phyloP scores from a whole-genome alignment of 1,140 invertebrate genomes.

The Homarus americanus region DNA sequence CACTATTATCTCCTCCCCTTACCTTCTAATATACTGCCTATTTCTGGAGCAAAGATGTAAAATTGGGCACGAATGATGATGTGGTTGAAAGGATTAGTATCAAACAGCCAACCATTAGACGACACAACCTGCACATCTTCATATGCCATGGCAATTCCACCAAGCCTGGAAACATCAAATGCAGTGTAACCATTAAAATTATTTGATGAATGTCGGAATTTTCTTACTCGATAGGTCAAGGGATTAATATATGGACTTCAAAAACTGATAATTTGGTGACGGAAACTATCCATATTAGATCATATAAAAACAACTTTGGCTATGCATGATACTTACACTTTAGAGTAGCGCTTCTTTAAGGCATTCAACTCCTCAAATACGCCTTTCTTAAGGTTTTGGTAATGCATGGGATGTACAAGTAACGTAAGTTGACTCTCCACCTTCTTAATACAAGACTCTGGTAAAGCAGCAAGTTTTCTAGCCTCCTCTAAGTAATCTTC shows the following conservation, averaged over 20 bases:
- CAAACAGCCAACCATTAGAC: constrained; percentile 29
- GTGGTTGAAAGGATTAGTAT: constrained; percentile 36
- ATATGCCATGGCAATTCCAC: constrained; percentile 24
- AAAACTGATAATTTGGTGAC: not conserved
- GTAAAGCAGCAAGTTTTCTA: not conserved
- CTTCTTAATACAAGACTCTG: constrained; percentile 17
- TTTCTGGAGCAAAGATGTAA: constrained; percentile 26
- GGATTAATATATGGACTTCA: no score
- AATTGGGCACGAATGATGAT: not conserved
- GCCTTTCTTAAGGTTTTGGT: not conserved
- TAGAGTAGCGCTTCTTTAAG: constrained; percentile 1
- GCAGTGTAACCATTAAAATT: not conserved
- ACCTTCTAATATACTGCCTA: constrained; percentile 24
- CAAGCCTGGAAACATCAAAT: constrained; percentile 5
- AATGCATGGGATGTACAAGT: constrained; percentile 18
- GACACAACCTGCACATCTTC: constrained; percentile 16
- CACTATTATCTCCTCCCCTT: no score
- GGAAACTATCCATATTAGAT: no score
- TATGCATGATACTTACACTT: constrained; percentile 12
- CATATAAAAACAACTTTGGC: no score
- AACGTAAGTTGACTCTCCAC: not conserved
- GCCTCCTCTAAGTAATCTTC: not conserved
- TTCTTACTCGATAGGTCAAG: not conserved
- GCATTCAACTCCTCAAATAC: constrained; percentile 2
- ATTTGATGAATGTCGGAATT: not conserved